Conservation (phyloP, 2,888 invertebrate species). For the Tanypteryx hageni region DNA sequence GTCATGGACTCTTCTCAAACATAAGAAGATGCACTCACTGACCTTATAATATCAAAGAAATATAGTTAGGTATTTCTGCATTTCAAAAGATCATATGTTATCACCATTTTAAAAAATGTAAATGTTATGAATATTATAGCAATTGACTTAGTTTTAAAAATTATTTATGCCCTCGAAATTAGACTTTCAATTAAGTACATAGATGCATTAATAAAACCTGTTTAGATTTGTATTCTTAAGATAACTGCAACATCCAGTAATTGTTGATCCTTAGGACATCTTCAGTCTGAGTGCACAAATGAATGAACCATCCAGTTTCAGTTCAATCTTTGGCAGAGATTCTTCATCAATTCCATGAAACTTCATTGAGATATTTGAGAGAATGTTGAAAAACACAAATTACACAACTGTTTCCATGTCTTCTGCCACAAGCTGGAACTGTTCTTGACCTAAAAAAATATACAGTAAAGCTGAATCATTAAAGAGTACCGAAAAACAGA, state of each 20-base stretch:
- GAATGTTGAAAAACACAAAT: conserved; percentile 62
- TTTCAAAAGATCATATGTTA: conserved; percentile 40
- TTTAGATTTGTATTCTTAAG: neutral
- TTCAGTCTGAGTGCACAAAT: conserved; percentile 33
- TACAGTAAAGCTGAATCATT: neutral
- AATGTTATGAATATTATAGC: conserved; percentile 18
- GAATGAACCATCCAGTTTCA: conserved; percentile 16
- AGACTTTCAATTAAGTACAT: conserved; percentile 47
- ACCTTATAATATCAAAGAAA: conserved; percentile 38
- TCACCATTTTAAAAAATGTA: conserved; percentile 45
- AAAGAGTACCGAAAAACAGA: no score
- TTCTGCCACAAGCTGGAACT: conserved; percentile 80
- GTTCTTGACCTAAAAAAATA: conserved; percentile 80
- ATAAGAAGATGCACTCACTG: neutral
- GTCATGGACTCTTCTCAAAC: conserved; percentile 42
- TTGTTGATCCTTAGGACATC: conserved; percentile 31
- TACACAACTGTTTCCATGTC: conserved; percentile 80
- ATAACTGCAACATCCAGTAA: conserved; percentile 39
- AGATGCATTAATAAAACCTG: conserved; percentile 22
- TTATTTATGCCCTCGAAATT: conserved; percentile 30
- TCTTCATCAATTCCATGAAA: neutral
- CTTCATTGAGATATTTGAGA: conserved; percentile 49
- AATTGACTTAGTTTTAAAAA: conserved; percentile 42
- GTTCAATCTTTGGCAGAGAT: conserved; percentile 15
- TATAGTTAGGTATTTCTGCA: conserved; percentile 47